Evolutionary conservation across 2,113 vertebrate genomes (phyloP).

Genomic region (Eidolon helvum): DNA sequence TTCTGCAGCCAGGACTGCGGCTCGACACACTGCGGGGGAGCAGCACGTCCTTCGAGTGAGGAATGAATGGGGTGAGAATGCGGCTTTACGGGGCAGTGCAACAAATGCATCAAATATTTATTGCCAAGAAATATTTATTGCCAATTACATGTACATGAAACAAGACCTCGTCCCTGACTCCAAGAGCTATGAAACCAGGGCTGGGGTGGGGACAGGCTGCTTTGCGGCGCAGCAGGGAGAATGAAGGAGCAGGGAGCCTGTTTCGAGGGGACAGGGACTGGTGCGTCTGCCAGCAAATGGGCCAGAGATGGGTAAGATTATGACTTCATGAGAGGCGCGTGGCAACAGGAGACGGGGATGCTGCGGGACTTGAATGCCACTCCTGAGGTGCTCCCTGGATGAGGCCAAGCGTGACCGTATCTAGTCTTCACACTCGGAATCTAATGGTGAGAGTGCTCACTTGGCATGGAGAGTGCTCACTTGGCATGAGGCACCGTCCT

Average conservation of each 20-base stretch:
- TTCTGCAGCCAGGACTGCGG: background rate
- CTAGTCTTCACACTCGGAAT: background rate
- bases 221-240: too few relatives aligned
- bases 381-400: background rate
- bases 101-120: background rate
- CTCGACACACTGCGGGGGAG: too few relatives aligned
- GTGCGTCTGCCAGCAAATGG: accelerated
- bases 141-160: background rate
- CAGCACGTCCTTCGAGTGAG: accelerated
- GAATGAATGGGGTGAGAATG: background rate
- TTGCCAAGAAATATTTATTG: background rate
- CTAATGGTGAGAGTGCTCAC: background rate
- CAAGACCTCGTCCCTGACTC: background rate
- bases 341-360: background rate
- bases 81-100: accelerated
- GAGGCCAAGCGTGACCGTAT: background rate
- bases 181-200: background rate
- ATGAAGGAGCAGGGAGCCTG: background rate
- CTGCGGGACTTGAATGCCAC: background rate
- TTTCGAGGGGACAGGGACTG: too few relatives aligned
- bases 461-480: background rate
- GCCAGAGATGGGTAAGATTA: accelerated
- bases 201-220: background rate
- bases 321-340: accelerated
- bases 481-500: too few relatives aligned